phyloP scores from a whole-genome alignment of 2,888 invertebrate genomes.

The Diachrysia chrysitis region DNA sequence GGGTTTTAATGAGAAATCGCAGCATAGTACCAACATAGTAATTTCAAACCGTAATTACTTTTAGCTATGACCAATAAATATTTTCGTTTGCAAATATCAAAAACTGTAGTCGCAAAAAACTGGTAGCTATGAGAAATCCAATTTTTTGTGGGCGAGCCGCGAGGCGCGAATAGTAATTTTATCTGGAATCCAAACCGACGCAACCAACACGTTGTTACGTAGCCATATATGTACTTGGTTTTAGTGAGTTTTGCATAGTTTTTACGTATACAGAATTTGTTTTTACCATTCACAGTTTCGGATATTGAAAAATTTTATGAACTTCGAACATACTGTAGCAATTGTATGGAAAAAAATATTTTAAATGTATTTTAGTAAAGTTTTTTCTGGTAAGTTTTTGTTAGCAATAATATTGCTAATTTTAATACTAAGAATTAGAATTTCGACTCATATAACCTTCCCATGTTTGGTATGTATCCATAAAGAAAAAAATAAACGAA shows the following conservation, averaged over 20 bases:
- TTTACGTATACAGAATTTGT: constrained; percentile 15
- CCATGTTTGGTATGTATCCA: too few relatives aligned
- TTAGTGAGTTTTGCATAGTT: constrained; percentile 37
- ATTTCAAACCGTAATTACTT: constrained; percentile 2
- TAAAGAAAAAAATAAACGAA: too few relatives aligned
- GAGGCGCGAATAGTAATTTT: constrained; percentile 52
- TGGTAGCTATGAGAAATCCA: constrained; percentile 29
- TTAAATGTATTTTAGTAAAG: not conserved
- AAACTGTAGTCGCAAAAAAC: constrained; percentile 27
- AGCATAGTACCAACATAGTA: not conserved
- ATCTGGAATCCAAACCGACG: constrained; percentile 48
- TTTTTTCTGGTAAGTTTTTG: not conserved
- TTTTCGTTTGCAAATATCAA: constrained; percentile 30
- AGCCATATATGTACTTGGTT: constrained; percentile 32
- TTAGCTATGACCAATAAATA: constrained; percentile 6
- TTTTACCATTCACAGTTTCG: constrained; percentile 8
- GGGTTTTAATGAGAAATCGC: not conserved
- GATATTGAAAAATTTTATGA: constrained; percentile 11
- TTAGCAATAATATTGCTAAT: too few relatives aligned
- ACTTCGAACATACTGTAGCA: not conserved
- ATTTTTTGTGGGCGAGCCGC: constrained; percentile 28
- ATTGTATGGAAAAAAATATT: not conserved
- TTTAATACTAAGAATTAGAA: too few relatives aligned
- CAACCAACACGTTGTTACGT: constrained; percentile 32
- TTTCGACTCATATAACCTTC: too few relatives aligned